Percentiles rank a stretch among this genome's conserved stretches.
Evolutionary conservation across 2,797 vertebrate genomes (phyloP).

Genomic region (Octomys mimax): DNA sequence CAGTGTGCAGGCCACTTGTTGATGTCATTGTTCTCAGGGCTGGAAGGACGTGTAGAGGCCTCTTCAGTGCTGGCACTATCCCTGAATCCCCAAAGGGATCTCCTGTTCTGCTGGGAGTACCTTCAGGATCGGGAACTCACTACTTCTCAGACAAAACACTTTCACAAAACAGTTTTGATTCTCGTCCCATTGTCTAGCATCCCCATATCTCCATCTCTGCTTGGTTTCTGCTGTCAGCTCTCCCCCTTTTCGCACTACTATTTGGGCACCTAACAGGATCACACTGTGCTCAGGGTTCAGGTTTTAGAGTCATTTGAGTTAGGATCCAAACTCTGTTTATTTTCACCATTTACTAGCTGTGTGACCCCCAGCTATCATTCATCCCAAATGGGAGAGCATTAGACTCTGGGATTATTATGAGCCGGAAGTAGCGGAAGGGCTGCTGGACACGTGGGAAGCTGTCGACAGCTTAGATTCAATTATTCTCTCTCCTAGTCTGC

Average conservation of each 20-base stretch:
- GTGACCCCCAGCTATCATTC: not conserved
- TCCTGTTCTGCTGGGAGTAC: not conserved
- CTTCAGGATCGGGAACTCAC: not conserved
- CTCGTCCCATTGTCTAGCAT: not conserved
- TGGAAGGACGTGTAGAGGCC: not conserved
- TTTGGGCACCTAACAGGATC: not conserved
- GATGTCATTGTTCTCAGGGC: not conserved
- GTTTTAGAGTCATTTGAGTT: not conserved
- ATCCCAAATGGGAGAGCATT: not conserved
- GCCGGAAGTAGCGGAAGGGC: not conserved
- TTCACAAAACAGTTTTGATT: not conserved
- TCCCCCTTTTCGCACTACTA: not conserved
- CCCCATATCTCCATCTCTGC: not conserved
- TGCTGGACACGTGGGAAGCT: not conserved
- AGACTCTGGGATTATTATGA: not conserved
- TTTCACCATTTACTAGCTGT: not conserved
- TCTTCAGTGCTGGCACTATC: not conserved
- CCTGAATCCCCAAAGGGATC: not conserved
- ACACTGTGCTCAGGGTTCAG: not conserved
- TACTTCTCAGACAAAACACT: not conserved
- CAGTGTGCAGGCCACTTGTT: not conserved
- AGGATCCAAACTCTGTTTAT: not conserved
- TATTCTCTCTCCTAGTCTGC: not conserved
- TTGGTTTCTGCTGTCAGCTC: not conserved
- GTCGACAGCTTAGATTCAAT: not conserved